phyloP scores from a whole-genome alignment of 2,113 vertebrate genomes.

The Falcunculus frontatus region DNA sequence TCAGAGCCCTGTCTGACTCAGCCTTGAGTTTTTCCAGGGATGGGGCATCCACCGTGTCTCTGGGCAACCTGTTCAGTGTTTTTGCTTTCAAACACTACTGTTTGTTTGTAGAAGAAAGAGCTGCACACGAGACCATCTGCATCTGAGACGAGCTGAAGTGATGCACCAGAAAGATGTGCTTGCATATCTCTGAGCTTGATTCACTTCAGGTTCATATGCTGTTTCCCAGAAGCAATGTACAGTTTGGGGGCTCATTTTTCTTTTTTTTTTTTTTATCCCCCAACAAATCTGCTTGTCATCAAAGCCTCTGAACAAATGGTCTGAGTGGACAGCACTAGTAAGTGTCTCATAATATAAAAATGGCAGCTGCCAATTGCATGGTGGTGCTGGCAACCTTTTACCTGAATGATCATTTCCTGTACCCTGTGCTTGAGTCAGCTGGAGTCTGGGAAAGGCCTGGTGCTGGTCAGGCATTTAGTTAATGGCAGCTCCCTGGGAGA shows the following conservation, averaged over 20 bases:
- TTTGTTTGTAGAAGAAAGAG: neutral
- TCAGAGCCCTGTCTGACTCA: neutral
- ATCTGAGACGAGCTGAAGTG: neutral
- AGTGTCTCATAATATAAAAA: neutral
- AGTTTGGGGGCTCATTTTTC: neutral
- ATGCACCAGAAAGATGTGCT: neutral
- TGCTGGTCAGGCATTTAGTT: neutral
- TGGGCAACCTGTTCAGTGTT: neutral
- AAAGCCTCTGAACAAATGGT: neutral
- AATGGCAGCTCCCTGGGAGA: neutral
- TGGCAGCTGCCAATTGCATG: neutral
- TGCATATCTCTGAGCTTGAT: neutral
- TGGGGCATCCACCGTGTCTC: neutral
- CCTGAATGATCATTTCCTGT: neutral
- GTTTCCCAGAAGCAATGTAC: neutral
- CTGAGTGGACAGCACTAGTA: neutral
- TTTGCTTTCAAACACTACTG: neutral
- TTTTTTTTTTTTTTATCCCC: neutral
- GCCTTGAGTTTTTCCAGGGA: neutral
- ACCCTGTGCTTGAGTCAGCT: neutral
- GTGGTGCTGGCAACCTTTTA: neutral
- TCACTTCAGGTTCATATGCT: neutral
- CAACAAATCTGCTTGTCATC: neutral
- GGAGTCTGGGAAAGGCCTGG: neutral
- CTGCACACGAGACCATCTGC: neutral